phyloP scores from a whole-genome alignment of 2,797 vertebrate species.

The Muraenolepis orangiensis region DNA sequence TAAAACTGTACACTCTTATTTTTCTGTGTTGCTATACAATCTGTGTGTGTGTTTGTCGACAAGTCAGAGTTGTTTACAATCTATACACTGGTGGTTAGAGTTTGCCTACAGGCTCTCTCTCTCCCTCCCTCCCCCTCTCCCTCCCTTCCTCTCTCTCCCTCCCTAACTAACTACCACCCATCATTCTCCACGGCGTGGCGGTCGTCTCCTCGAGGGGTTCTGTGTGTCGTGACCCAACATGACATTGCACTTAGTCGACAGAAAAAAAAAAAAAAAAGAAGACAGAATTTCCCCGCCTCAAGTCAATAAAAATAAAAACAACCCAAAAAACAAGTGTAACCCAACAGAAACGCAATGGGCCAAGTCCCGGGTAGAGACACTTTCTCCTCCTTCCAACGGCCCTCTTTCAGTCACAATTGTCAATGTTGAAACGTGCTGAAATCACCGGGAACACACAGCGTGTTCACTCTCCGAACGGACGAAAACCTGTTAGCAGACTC shows the following conservation, averaged over 20 bases:
- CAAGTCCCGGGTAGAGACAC: neutral
- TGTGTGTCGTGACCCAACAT: neutral
- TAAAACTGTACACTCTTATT: conserved; percentile 9
- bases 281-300: neutral
- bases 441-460: neutral
- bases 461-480: neutral
- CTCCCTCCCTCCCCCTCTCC: too few species aligned
- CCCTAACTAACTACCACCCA: too few species aligned
- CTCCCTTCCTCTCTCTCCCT: too few species aligned
- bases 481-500: neutral
- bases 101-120: neutral
- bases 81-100: neutral
- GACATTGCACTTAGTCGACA: too few species aligned
- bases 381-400: neutral
- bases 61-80: neutral
- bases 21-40: conserved; percentile 22
- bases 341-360: neutral
- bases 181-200: too few species aligned
- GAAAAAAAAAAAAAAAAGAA: neutral
- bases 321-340: neutral
- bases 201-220: neutral
- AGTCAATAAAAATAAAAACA: neutral
- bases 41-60: neutral
- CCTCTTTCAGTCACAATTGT: neutral
- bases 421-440: neutral